Evolutionary conservation across 2,888 invertebrate genomes (phyloP), one percentile per base, ranked within the genome.

Genomic region (Colletes collaris): DNA sequence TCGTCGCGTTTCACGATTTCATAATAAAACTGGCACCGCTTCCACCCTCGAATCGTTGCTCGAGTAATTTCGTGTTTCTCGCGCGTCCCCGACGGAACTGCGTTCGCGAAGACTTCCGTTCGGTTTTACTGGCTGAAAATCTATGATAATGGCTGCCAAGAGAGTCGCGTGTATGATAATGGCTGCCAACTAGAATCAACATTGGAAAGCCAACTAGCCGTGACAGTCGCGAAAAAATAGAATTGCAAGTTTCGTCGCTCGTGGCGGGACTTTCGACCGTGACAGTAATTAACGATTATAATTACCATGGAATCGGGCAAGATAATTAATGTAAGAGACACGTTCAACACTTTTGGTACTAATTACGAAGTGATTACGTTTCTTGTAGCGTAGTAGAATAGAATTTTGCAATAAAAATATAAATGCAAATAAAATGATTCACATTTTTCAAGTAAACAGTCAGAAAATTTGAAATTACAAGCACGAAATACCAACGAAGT

Each of bases 111-210:
- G 75, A 68, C 64, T 76, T 81, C 60, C 70, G 63, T 75, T 80
- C 65, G 71, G 66, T 82, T 83, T 74, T 59, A 76, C 71, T 76
- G 83, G 73, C 67, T 68, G 60, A 1, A 27, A 66, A 76, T 76
- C 59, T 53, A 59, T 62, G 76, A 85, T 68, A 74, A 73, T 77
- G 55, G 71, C 76, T 71, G 84, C 81, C 83, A 86, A 83, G 84
- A 80, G 81, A 86, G 76, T 76, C 84, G 59, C 56, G 69, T 73
- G 60, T 72, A 80, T 70, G 81, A 85, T 81, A 86, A 76, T 77
- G 75, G 71, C 74, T 83, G 80, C 75, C 86, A 86, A 86, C 73
- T 73, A 65, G 72, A 81, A 68, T 71, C 81, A 76, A 63, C 44
- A 52, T 71, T 11, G 70, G 19, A 69, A 62, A 80, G 66, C 69